These are phyloP conservation scores for Lepilemur ruficaudatus DNA, from an alignment of 2,797 vertebrate genomes.

Conservation along the genomic window DNA sequence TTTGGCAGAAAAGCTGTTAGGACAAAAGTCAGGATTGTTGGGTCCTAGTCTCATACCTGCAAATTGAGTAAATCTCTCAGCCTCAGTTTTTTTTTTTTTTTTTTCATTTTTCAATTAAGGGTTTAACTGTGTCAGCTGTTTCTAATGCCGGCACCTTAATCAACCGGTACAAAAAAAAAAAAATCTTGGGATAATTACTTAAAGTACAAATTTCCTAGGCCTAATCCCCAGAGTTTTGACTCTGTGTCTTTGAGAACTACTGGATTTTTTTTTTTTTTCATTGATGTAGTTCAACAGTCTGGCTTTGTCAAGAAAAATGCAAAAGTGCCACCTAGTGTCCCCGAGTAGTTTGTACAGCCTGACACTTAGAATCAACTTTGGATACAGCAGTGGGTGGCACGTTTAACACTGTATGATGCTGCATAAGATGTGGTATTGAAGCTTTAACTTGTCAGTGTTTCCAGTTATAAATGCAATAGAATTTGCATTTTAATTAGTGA, in stretches of 20 bases:
- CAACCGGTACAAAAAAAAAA: background rate
- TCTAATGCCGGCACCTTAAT: background rate
- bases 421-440: background rate
- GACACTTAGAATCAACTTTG: background rate
- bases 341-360: background rate
- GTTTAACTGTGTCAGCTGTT: background rate
- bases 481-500: slow-evolving; percentile 19
- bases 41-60: background rate
- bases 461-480: background rate
- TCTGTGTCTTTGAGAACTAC: background rate
- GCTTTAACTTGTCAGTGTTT: background rate
- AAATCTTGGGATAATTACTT: background rate
- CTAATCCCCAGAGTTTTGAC: background rate
- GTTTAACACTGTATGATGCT: background rate
- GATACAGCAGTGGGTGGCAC: too few relatives aligned
- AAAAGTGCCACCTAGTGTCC: slow-evolving; percentile 78
- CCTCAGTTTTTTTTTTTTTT: background rate
- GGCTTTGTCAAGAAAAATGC: background rate
- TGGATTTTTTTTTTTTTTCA: background rate
- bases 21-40: background rate
- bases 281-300: background rate
- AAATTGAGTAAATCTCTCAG: background rate
- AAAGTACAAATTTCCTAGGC: background rate
- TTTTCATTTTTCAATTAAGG: background rate
- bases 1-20: background rate